A percentile compares a stretch with the other conserved stretches of the same genome.
Conservation (phyloP, 37 sponge, comb jelly and placozoan species). For the Tethya wilhelma region DNA sequence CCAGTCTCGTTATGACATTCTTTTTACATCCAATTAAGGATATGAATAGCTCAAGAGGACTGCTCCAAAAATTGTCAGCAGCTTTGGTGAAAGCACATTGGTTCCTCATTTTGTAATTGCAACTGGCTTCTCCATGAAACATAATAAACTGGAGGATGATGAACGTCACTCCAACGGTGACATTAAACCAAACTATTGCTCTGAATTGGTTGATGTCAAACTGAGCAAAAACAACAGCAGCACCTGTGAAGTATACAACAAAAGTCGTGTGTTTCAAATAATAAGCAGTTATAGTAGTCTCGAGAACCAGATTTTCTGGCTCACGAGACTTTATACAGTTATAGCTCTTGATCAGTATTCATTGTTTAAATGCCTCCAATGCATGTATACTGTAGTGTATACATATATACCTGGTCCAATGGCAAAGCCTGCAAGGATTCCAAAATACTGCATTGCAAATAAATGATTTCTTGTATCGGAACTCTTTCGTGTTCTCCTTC, state of each 20-base stretch:
- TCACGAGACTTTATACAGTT: no score
- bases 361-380: no score
- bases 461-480: not conserved
- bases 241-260: no score
- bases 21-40: not conserved
- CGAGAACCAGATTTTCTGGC: no score
- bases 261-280: no score
- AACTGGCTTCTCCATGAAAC: slow-evolving; percentile 21
- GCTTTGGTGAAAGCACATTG: not conserved
- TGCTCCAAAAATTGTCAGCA: not conserved
- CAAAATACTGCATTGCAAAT: slow-evolving; percentile 17
- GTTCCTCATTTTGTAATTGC: not conserved
- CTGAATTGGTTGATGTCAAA: slow-evolving; percentile 37
- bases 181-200: slow-evolving; percentile 48
- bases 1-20: not conserved
- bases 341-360: no score
- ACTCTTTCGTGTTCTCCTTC: not conserved
- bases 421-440: not conserved
- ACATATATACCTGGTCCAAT: slow-evolving; percentile 35
- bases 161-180: slow-evolving; percentile 19
- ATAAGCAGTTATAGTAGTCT: no score
- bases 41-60: not conserved
- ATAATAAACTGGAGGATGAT: not conserved
- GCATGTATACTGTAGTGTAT: no score
- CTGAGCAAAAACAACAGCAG: slow-evolving; percentile 35